Conservation (phyloP, 2,113 vertebrate species). For the Aleadryas rufinucha region DNA sequence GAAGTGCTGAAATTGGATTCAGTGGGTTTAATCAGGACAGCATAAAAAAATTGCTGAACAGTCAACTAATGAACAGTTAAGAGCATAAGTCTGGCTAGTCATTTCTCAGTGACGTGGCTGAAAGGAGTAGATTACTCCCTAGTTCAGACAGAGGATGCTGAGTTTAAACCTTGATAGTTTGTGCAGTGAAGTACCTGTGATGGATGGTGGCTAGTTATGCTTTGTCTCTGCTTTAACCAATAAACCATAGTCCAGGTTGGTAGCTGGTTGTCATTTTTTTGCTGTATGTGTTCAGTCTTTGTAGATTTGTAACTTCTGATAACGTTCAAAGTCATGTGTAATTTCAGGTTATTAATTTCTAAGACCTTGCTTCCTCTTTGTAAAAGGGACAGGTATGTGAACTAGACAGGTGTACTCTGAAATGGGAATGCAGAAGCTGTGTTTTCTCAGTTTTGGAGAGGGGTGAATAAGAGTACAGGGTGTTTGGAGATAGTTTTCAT, state of each 20-base stretch:
- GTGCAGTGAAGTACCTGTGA: background rate
- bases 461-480: background rate
- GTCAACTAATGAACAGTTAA: background rate
- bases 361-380: background rate
- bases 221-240: background rate
- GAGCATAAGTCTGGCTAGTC: background rate
- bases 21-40: background rate
- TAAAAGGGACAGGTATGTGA: fast-evolving
- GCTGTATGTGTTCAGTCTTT: background rate
- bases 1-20: background rate
- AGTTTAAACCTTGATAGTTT: background rate
- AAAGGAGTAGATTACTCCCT: background rate
- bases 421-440: background rate
- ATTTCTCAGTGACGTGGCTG: background rate
- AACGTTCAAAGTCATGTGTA: background rate
- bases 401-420: background rate
- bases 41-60: background rate
- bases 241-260: background rate
- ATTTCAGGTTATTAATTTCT: background rate
- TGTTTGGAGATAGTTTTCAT: background rate
- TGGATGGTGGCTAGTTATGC: background rate
- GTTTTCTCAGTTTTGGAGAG: background rate
- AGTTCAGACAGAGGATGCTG: background rate
- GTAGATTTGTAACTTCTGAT: background rate
- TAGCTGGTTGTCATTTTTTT: background rate